Base-by-base conservation (phyloP, 1,140 invertebrate genomes). In the Drosophila micromelanica region DNA sequence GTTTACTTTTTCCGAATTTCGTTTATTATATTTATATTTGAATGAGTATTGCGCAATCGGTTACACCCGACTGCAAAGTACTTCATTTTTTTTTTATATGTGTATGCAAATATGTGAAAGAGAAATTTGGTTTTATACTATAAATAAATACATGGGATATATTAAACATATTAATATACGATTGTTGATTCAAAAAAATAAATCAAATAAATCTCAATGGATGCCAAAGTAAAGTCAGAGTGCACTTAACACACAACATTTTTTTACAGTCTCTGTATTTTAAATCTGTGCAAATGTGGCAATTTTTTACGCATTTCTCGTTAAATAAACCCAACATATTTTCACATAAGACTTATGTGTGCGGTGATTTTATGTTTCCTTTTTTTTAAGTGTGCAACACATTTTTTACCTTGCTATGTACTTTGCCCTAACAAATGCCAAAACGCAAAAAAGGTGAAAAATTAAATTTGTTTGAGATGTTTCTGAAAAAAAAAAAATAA, bases 241-340 rank as follows among this genome's bases (percentile, higher is more conserved):
- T 42, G 37, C 60, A 40, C 23, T 57, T 17, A 15, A 30, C 15
- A 43, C 30, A 37, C 43, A 57, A 6, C 6, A 13, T 43, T 15
- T 30, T 30, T 64, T 38, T 20, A 64, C 57, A 35, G 55, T 52
- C 51, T 49, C 64, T 64, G 45, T 56, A 54, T 56, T 35, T 49
- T 64, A 35, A 27, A 49, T 55, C n/a, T 12, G 5, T 42, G 27
- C 15, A 51, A 42, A 64, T 63, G 38, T 43, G 48, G 2, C 12
- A 17, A 32, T 35, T 57, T 51, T 56, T 74, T 52, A 37, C 55
- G 17, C 43, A 68, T 68, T 69, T 70, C 5, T 40, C 40, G 38
- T 40, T 46, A 73, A 69, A 52, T 60, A 68, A 73, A 45, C 48
- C 3, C 63, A 60, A 23, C 48, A 49, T 73, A 69, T 67, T 69